Evolutionary conservation across 2,888 invertebrate genomes (phyloP).

Genomic region (Cheilosia pagana): DNA sequence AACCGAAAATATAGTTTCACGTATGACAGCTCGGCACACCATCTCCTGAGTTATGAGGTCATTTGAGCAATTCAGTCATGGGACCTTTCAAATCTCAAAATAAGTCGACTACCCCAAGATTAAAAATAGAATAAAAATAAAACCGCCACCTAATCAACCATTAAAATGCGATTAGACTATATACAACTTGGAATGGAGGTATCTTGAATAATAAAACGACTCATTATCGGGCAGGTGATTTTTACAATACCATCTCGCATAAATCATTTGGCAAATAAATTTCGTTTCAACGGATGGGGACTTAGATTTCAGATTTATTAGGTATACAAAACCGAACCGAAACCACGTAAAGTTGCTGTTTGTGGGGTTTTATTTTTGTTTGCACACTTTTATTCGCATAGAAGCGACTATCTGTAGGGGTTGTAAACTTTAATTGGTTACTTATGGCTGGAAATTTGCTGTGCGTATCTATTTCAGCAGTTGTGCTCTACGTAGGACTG

Average conservation of each 20-base stretch:
- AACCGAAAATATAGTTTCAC: conserved; percentile 32
- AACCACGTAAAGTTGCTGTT: not conserved
- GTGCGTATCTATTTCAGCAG: conserved; percentile 1
- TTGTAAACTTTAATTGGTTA: conserved; percentile 41
- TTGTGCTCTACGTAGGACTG: conserved; percentile 8
- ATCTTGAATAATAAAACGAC: conserved; percentile 33
- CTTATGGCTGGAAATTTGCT: conserved; percentile 41
- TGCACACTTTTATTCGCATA: conserved; percentile 10
- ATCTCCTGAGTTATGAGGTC: conserved; percentile 29
- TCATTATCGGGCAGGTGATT: conserved; percentile 57
- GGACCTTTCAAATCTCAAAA: conserved; percentile 2
- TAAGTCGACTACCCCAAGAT: conserved; percentile 2
- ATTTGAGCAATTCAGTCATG: conserved; percentile 20
- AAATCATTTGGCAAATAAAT: conserved; percentile 43
- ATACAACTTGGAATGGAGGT: conserved; percentile 8
- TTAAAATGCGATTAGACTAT: conserved; percentile 48
- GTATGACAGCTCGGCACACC: conserved; percentile 15
- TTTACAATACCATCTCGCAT: conserved; percentile 30
- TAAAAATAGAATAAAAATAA: not conserved
- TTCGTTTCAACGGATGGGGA: conserved; percentile 5
- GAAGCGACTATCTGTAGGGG: conserved; percentile 9
- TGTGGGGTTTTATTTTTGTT: conserved; percentile 29
- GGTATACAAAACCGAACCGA: not conserved
- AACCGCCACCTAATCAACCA: conserved; percentile 7
- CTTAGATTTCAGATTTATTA: conserved; percentile 39